Percentiles rank a stretch among this genome's conserved stretches.
Evolutionary conservation across 2,797 vertebrate genomes (phyloP).

Genomic region (Clarias platycephalus): DNA sequence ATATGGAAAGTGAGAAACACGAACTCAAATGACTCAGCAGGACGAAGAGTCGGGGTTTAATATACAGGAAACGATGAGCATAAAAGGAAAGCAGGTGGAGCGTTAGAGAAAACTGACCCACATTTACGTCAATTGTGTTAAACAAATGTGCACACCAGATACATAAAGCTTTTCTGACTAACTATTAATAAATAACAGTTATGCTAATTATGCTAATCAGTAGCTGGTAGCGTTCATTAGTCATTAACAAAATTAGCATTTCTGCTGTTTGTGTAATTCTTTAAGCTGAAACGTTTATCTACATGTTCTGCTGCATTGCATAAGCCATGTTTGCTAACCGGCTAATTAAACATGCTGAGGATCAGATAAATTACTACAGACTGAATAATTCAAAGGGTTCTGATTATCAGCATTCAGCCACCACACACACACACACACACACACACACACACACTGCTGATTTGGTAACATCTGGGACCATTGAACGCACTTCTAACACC

Average conservation of each 20-base stretch:
- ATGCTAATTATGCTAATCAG: not conserved
- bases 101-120: not conserved
- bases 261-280: not conserved
- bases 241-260: not conserved
- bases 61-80: constrained; percentile 7
- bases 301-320: not conserved
- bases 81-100: not conserved
- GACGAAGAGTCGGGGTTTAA: not conserved
- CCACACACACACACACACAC: not conserved
- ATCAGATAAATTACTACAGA: not conserved
- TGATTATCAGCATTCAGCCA: not conserved
- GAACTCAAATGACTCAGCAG: not conserved
- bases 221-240: not conserved
- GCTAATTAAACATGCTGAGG: not conserved
- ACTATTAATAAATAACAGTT: not conserved
- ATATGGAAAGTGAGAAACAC: not conserved
- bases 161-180: not conserved
- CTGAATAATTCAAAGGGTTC: not conserved
- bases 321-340: not conserved
- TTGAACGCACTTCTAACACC: not conserved
- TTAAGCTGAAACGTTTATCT: not conserved
- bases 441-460: constrained; percentile 7
- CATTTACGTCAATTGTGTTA: not conserved
- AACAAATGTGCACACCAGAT: not conserved
- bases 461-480: not conserved